phyloP scores from a whole-genome alignment of 2,888 invertebrate species.

The Dasysyrphus tricinctus region DNA sequence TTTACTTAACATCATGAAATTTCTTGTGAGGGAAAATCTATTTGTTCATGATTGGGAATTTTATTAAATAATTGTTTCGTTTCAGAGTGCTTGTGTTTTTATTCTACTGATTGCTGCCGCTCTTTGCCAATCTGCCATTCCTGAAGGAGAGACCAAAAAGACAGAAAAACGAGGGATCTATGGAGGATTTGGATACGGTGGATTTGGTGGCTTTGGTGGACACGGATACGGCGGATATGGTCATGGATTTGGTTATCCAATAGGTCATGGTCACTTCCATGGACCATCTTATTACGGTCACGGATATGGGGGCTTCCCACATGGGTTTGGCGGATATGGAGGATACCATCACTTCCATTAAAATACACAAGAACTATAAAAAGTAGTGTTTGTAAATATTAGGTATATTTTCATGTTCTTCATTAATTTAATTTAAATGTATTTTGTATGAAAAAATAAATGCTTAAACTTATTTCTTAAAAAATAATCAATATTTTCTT shows the following conservation, averaged over 20 bases:
- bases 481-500: background rate
- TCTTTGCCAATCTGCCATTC: conserved; percentile 24
- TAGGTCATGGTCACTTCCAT: conserved; percentile 20
- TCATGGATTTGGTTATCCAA: conserved; percentile 45
- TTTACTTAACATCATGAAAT: conserved; percentile 56
- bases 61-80: background rate
- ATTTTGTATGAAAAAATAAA: background rate
- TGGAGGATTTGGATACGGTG: conserved; percentile 68
- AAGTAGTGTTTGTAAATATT: conserved; percentile 24
- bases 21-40: conserved; percentile 52
- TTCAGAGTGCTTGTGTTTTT: conserved; percentile 48
- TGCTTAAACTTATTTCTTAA: background rate
- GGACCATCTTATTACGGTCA: conserved; percentile 50
- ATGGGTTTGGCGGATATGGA: conserved; percentile 42
- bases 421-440: background rate
- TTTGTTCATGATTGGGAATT: background rate
- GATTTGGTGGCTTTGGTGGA: conserved; percentile 48
- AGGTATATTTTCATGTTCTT: background rate
- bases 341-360: conserved; percentile 30
- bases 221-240: conserved; percentile 29
- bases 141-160: conserved; percentile 58
- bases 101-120: conserved; percentile 50
- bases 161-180: conserved; percentile 73
- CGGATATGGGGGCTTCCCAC: conserved; percentile 57
- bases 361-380: conserved; percentile 6